Evolutionary conservation across 2,888 invertebrate genomes (phyloP), one percentile per base, ranked within the genome.

Genomic region (Lasioglossum oenotherae): DNA sequence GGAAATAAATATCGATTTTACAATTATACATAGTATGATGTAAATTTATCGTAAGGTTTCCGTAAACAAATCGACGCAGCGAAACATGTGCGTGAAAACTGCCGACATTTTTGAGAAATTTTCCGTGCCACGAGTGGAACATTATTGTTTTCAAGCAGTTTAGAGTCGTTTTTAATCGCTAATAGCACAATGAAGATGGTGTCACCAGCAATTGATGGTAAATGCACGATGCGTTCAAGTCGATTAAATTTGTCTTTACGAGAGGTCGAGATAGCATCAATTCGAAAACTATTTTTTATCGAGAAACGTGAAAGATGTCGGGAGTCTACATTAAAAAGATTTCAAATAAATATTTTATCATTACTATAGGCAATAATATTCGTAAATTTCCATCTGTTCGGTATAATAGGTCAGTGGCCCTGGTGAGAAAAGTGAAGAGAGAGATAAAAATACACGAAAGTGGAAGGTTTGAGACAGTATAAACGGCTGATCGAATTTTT

Each of bases 171-270:
- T 86, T 73, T 86, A 86, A 86, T 86, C 85, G 79, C 74, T 79
- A 86, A 85, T 85, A 82, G 76, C 82, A 85, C 81, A 78, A 85
- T 88, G 81, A 78, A 81, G 80, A 71, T 85, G 60, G 78, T 49
- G 72, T 82, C 82, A 81, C 76, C 78, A 60, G 60, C 78, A 87
- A 88, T 82, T 75, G 76, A 71, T 79, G 82, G 76, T 81, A 87
- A 85, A 87, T 85, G 82, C 73, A 85, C 82, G 14, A 27, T 76
- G 76, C 23, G 76, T 60, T 64, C 77, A 69, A 78, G 81, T 75
- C 67, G 41, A 83, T 88, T 85, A 49, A 82, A 82, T 81, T 74
- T 81, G 41, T 73, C 78, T 79, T 78, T 81, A 67, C 23, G 19
- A n/a, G 12, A 80, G 72, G 27, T 77, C 67, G 71, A 75, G 38